These are phyloP conservation scores for Malurus elegans DNA, from an alignment of 2,113 vertebrate genomes.

Conservation along the genomic window DNA sequence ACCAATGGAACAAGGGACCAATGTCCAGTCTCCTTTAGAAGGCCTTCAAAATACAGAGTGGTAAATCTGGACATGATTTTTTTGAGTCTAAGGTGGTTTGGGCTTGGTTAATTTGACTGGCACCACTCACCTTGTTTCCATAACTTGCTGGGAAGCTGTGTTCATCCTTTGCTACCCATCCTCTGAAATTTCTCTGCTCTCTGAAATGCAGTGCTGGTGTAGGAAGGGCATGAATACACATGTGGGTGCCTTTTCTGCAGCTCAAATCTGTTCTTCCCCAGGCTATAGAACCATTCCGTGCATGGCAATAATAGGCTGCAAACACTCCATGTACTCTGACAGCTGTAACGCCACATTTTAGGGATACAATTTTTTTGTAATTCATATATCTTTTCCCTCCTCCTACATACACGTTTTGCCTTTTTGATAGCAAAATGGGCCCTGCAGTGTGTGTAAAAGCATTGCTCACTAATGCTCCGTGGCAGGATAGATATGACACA, in stretches of 20 bases:
- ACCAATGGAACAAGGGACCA: background rate
- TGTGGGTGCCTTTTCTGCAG: background rate
- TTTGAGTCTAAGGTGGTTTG: background rate
- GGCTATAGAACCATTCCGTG: background rate
- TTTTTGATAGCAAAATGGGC: background rate
- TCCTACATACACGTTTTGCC: background rate
- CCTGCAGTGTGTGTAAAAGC: background rate
- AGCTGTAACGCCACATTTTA: constrained; percentile 32
- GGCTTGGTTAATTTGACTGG: background rate
- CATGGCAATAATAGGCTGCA: background rate
- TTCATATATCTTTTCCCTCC: background rate
- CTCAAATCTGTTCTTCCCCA: background rate
- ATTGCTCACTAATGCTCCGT: background rate
- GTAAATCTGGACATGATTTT: background rate
- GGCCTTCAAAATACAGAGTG: background rate
- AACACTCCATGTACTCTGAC: constrained; percentile 2
- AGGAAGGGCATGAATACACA: background rate
- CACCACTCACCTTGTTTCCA: background rate
- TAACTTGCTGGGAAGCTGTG: background rate
- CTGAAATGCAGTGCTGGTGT: background rate
- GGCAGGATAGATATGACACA: background rate
- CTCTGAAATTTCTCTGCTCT: background rate
- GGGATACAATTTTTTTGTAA: background rate
- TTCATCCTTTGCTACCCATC: background rate
- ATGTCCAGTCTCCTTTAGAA: background rate